Conservation (phyloP, 1,140 invertebrate genomes). For the Theocolax elegans region DNA sequence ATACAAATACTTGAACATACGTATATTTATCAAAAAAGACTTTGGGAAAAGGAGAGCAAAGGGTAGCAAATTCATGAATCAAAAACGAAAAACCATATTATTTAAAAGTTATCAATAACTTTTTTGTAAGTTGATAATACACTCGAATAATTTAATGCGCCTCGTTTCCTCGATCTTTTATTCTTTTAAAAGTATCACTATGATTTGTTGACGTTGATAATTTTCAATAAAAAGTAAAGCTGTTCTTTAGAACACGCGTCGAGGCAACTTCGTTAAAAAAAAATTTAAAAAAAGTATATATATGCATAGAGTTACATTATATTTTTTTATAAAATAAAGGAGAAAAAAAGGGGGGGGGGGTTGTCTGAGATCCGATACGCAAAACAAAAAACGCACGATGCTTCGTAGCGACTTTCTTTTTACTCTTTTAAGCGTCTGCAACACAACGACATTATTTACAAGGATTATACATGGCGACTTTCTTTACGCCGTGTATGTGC, state of each 20-base stretch:
- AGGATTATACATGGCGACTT: conserved; percentile 43
- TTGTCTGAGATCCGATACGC: conserved; percentile 42
- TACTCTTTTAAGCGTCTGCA: conserved; percentile 52
- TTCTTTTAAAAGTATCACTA: conserved; percentile 30
- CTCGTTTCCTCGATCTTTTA: conserved; percentile 25
- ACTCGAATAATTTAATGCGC: conserved; percentile 39
- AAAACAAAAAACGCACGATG: conserved; percentile 43
- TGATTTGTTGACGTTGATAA: conserved; percentile 19
- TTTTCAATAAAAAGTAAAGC: conserved; percentile 34
- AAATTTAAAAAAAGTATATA: not conserved
- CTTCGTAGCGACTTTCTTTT: conserved; percentile 45
- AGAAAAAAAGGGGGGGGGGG: conserved; percentile 36
- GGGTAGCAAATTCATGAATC: conserved; percentile 7
- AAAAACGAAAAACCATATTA: conserved; percentile 39
- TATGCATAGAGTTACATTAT: too few species aligned
- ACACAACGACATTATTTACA: conserved; percentile 53
- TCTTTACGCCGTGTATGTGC: conserved; percentile 29
- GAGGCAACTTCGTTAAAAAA: conserved; percentile 28
- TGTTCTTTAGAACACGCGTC: conserved; percentile 13
- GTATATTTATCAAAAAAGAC: too few species aligned
- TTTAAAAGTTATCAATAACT: conserved; percentile 42
- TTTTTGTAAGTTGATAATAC: conserved; percentile 43
- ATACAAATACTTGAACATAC: not conserved
- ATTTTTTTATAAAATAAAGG: conserved; percentile 36
- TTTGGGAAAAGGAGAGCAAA: not conserved